phyloP scores from a whole-genome alignment of 2,797 vertebrate species.

The Helicolenus hilgendorfi region DNA sequence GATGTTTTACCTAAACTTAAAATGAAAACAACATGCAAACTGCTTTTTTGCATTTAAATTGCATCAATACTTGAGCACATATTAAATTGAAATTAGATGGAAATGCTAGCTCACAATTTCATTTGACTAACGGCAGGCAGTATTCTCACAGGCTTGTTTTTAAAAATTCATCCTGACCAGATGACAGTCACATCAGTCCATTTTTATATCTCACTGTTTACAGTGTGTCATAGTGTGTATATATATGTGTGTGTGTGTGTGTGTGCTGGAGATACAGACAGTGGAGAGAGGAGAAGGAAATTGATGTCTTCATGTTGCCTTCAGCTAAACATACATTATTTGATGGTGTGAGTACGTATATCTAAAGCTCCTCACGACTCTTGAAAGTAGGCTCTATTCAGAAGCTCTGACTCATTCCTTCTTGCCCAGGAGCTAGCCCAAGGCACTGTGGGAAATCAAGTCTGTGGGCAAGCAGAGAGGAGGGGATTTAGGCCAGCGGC shows the following conservation, averaged over 20 bases:
- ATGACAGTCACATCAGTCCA: neutral
- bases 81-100: neutral
- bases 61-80: neutral
- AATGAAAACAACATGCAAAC: neutral
- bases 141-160: neutral
- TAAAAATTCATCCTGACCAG: neutral
- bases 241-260: neutral
- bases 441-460: constrained; percentile 77
- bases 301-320: neutral
- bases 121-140: neutral
- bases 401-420: constrained; percentile 78
- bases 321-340: neutral
- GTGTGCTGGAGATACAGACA: neutral
- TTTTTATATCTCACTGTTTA: neutral
- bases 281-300: neutral
- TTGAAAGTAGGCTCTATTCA: constrained; percentile 50
- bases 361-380: constrained; percentile 34
- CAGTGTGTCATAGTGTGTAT: neutral
- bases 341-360: neutral
- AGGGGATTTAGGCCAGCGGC: constrained; percentile 69
- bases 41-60: neutral
- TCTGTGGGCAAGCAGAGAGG: constrained; percentile 61
- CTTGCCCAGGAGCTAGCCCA: constrained; percentile 56
- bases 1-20: neutral
- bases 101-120: neutral